phyloP scores from a whole-genome alignment of 2,888 invertebrate genomes.

The Caenorhabditis sp. region DNA sequence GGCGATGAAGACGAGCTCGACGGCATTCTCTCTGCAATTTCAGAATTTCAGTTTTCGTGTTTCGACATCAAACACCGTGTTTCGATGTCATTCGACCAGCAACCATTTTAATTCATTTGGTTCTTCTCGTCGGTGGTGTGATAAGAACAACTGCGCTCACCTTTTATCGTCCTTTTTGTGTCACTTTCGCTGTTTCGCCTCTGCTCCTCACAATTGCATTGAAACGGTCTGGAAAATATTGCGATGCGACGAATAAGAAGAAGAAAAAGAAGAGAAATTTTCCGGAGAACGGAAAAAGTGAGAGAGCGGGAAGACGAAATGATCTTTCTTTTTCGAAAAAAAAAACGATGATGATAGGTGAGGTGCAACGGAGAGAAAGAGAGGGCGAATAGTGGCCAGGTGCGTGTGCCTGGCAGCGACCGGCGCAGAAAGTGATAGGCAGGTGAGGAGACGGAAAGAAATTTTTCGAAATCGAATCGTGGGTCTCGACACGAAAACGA shows the following conservation, averaged over 20 bases:
- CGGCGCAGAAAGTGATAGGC: conserved; percentile 48
- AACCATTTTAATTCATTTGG: neutral
- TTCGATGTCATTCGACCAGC: conserved; percentile 4
- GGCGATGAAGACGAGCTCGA: conserved; percentile 20
- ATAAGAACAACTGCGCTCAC: neutral
- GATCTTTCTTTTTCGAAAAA: neutral
- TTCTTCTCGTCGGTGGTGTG: neutral
- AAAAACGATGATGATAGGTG: conserved; percentile 3
- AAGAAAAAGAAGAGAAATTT: neutral
- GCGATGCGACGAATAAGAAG: neutral
- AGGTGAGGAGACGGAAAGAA: neutral
- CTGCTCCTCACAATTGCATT: no score
- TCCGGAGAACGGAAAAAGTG: no score
- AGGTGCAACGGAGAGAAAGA: neutral
- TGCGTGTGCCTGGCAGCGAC: conserved; percentile 54
- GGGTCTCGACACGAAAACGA: no score
- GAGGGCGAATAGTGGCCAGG: conserved; percentile 31
- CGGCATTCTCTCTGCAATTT: conserved; percentile 13
- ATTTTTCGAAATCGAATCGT: no score
- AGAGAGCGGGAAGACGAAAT: neutral
- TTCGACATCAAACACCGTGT: conserved; percentile 11
- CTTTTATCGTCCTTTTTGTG: no score
- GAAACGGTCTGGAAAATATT: no score
- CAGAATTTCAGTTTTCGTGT: no score
- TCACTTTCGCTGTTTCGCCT: no score